A percentile compares a stretch with the other conserved stretches of the same genome.
Evolutionary conservation across 1,140 invertebrate species (phyloP).

Genomic region (Caenorhabditis elegans): DNA sequence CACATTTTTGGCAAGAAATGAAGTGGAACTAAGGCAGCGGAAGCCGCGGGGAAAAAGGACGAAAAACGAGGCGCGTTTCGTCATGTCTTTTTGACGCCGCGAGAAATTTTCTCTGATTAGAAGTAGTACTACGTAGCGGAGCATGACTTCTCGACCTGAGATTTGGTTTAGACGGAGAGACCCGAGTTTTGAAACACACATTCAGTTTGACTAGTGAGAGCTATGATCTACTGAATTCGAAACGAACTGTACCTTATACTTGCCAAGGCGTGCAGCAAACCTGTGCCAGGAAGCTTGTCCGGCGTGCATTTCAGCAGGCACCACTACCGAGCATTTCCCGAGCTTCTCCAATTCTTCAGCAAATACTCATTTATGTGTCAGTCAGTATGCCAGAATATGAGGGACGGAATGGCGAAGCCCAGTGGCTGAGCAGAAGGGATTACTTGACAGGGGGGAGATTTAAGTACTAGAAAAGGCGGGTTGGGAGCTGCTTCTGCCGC

Average conservation of each 20-base stretch:
- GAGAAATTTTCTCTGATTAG: slow-evolving; percentile 20
- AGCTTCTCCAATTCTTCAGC: slow-evolving; percentile 29
- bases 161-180: too few relatives aligned
- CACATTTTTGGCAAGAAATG: slow-evolving; percentile 26
- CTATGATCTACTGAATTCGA: neutral
- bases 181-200: too few relatives aligned
- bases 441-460: neutral
- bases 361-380: slow-evolving; percentile 21
- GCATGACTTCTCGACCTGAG: neutral
- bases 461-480: slow-evolving; percentile 3
- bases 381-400: slow-evolving; percentile 28
- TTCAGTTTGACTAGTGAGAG: too few relatives aligned
- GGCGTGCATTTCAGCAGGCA: slow-evolving; percentile 31
- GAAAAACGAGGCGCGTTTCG: slow-evolving; percentile 2
- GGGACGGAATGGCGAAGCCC: neutral
- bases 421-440: neutral
- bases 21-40: slow-evolving; percentile 28
- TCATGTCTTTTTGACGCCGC: slow-evolving; percentile 26
- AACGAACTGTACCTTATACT: slow-evolving; percentile 9
- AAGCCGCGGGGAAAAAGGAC: slow-evolving; percentile 14
- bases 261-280: slow-evolving; percentile 31
- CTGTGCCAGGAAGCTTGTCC: slow-evolving; percentile 31
- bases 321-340: slow-evolving; percentile 31
- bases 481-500: neutral
- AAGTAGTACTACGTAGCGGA: neutral